Conservation (phyloP, 2,113 vertebrate genomes). For the Nesogale talazaci region DNA sequence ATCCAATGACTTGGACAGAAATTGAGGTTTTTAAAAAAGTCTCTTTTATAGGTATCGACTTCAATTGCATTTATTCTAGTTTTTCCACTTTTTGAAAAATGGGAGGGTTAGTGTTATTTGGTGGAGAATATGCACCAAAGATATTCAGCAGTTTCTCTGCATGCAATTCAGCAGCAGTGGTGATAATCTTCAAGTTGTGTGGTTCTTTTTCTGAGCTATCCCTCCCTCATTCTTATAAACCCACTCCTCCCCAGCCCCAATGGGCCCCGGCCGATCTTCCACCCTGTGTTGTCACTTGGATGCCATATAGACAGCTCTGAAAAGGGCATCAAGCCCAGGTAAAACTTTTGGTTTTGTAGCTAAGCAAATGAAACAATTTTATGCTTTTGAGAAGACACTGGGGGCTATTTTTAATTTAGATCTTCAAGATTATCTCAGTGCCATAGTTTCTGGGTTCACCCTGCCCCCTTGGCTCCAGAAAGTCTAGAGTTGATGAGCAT, state of each 20-base stretch:
- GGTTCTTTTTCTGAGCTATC: not conserved
- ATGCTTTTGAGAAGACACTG: not conserved
- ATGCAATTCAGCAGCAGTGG: not conserved
- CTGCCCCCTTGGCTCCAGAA: not conserved
- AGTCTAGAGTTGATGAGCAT: not conserved
- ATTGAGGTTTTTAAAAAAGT: constrained; percentile 40
- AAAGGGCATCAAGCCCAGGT: not conserved
- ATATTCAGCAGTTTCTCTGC: not conserved
- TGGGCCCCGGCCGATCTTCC: not conserved
- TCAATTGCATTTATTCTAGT: constrained; percentile 18
- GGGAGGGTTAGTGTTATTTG: not conserved
- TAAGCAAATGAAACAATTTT: not conserved
- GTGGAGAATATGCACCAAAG: not conserved
- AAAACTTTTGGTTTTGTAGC: not conserved
- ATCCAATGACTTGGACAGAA: not conserved
- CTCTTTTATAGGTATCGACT: constrained; percentile 38
- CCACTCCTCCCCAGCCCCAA: not conserved
- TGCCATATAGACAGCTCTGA: not conserved
- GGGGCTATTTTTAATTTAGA: not conserved
- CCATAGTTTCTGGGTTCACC: not conserved
- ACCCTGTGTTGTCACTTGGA: not conserved
- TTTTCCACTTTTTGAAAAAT: constrained; percentile 2
- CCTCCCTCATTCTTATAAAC: not conserved
- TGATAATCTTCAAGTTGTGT: not conserved
- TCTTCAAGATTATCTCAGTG: not conserved